Base-by-base conservation (phyloP, 2,888 invertebrate species). In the Tridacna gigas region DNA sequence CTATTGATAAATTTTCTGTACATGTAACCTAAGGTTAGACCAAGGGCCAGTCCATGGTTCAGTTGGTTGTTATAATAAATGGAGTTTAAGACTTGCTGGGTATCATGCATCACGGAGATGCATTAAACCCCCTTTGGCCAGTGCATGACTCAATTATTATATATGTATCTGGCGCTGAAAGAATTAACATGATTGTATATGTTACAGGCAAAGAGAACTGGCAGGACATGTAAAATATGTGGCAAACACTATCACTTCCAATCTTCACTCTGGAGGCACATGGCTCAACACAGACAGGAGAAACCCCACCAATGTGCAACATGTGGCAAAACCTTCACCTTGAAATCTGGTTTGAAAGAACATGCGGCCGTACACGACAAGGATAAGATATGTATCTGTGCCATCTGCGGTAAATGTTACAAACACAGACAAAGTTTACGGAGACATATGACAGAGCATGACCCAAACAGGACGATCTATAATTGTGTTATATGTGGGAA, bases 361-460 rank as follows among this genome's bases (percentile, higher is more conserved):
- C 71, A 71, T 26, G 51, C 71, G 4, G 26, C 51, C 5, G 71
- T 71, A 48, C 71, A 71, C 20, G 71, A 51, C 25, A 51, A 20
- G 4, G 51, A 51, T 15, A 71, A 48, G n/a, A 71, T 26, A 25
- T 71, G 71, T 51, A 47, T 71, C n/a, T 71, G 71, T 18, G 71
- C 71, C 12, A 51, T 71, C 0, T 71, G 71, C 18, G 71, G 71
- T 28, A 71, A 71, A 47, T 47, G 71, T 25, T 71, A 71, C 51
- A 71, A 71, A 25, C 71, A 71, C 51, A 45, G 71, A 25, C 71
- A 71, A 26, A 71, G 71, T 71, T 47, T 71, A 11, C 48, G 71
- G 15, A 9, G 71, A 51, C 71, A 71, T 47, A 71, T 71, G 71
- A 12, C 26, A 5, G 71, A 71, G 51, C 71, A 71, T 20, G 71